Base-by-base conservation (phyloP, 2,797 vertebrate species). In the Cebuella pygmaea region DNA sequence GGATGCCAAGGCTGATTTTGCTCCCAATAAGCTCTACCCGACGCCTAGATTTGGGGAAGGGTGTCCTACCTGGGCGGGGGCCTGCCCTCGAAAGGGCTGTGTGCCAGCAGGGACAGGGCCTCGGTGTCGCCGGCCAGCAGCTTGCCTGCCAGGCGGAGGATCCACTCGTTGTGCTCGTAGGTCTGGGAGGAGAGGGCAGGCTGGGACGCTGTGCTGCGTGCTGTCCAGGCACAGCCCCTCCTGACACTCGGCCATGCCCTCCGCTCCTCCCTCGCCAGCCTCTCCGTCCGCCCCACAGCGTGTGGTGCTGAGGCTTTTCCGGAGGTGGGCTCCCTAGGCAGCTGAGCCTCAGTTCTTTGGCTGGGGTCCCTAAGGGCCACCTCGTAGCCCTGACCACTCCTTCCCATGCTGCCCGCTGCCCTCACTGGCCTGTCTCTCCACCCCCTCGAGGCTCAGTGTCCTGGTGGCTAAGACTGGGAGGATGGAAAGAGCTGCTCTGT, bases 151-250 rank as follows among this genome's bases (percentile, higher is more conserved):
- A 99, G 99, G 97, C 99, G 99, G 97, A 99, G 99, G 95, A 99
- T 98, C 99, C 99, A 99, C 79, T 99, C 99, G 0, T 99, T 99
- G 95, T 99, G 99, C 98, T 99, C 99, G 0, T 99, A 99, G 46
- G 99, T 99, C 99, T 6, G 10, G 44, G 82, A 95, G 26, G 59
- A 97, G 61, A 52, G 72, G 79, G 15, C 0, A 1, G 17, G 36
- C 1, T 55, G 46, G 55, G 55, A 30, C 6, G 20, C 41, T 17
- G 44, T 30, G 75, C 27, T 3, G 46, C 0, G 2, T 19, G 8
- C 75, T 27, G 26, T 30, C 41, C 13, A 13, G 72, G 12, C 24
- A 4, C 24, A 75, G 39, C 6, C 72, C 27, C 67, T 30, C 27
- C 44, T 1, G 44, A 33, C 4, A 15, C 27, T 10, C 0, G 6